Conservation (phyloP, 2,797 vertebrate species). For the Rousettus madagascariensis region DNA sequence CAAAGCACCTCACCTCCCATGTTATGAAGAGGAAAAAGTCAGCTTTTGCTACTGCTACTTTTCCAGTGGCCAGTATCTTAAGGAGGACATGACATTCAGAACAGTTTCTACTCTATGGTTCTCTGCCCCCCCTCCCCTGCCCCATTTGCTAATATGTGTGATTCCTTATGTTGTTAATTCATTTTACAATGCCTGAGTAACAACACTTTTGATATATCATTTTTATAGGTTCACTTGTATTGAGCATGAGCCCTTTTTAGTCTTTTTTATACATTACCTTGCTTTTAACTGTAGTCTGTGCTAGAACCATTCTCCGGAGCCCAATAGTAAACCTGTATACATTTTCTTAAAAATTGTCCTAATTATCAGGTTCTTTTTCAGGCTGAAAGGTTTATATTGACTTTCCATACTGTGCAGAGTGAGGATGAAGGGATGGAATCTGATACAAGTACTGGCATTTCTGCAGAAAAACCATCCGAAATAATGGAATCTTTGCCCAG, state of each 20-base stretch:
- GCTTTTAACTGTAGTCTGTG: conserved; percentile 16
- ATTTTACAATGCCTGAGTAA: not conserved
- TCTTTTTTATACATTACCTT: not conserved
- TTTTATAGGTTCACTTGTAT: not conserved
- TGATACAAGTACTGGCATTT: conserved; percentile 11
- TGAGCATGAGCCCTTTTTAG: not conserved
- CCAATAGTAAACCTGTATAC: not conserved
- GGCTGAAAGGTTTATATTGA: not conserved
- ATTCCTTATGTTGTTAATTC: not conserved
- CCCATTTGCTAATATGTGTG: rapidly evolving
- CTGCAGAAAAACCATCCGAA: conserved; percentile 16
- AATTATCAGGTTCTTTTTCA: not conserved
- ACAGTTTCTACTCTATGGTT: not conserved
- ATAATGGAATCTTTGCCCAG: conserved; percentile 33
- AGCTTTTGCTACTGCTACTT: not conserved
- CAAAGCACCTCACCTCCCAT: not conserved
- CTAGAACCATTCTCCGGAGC: not conserved
- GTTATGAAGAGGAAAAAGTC: not conserved
- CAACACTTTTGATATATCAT: not conserved
- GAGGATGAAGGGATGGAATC: not conserved
- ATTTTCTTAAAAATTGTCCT: not conserved
- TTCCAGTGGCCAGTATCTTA: not conserved
- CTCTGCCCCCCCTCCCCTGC: rapidly evolving
- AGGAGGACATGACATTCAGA: not conserved
- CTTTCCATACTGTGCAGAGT: not conserved